Percentiles rank a stretch among this genome's conserved stretches.
Evolutionary conservation across 2,113 vertebrate genomes (phyloP).

Genomic region (Gorsachius goisagi): DNA sequence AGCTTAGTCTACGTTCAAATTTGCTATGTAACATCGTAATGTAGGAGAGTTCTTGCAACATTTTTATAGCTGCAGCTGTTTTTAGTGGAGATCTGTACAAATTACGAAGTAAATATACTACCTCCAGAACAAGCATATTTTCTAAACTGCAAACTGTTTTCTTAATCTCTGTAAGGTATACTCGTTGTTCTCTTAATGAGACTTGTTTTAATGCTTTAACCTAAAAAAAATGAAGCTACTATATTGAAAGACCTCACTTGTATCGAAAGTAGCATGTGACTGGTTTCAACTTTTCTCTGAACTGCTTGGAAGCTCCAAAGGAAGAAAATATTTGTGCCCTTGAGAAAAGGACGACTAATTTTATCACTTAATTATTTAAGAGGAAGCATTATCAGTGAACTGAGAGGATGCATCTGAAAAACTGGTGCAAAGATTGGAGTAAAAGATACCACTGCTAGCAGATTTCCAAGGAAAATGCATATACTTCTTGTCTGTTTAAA

Average conservation of each 20-base stretch:
- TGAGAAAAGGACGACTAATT: slow-evolving; percentile 21
- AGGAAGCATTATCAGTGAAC: background rate
- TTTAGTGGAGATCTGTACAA: background rate
- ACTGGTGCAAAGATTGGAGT: background rate
- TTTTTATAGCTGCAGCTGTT: background rate
- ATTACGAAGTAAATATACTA: background rate
- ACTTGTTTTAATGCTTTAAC: background rate
- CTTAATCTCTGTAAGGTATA: background rate
- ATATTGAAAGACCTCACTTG: background rate
- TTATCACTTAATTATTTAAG: slow-evolving; percentile 26
- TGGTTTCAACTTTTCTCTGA: background rate
- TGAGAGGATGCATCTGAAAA: background rate
- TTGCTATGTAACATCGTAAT: background rate
- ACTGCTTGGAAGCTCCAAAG: background rate
- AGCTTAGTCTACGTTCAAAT: background rate
- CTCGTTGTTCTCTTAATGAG: background rate
- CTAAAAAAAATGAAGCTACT: background rate
- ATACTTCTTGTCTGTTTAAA: background rate
- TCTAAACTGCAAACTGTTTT: background rate
- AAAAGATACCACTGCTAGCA: background rate
- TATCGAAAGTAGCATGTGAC: background rate
- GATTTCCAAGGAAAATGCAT: background rate
- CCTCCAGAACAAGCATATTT: background rate
- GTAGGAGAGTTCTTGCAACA: background rate
- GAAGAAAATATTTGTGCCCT: background rate